A percentile compares a stretch with the other conserved stretches of the same genome.
phyloP scores from a whole-genome alignment of 1,140 invertebrate genomes.

The Drosophila murphyi region DNA sequence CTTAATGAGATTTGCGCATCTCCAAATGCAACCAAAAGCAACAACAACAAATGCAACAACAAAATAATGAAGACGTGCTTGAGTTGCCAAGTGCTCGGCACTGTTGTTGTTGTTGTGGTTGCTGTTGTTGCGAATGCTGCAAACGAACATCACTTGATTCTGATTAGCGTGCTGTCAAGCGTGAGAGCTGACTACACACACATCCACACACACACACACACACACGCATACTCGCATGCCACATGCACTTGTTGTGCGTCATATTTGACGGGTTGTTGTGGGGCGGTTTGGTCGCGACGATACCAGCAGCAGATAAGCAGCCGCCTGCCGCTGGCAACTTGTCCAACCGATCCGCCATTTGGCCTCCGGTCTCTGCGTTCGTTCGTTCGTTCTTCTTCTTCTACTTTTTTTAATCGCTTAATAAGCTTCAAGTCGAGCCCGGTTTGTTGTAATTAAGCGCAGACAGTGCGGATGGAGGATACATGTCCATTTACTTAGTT shows the following conservation, averaged over 20 bases:
- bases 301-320: conserved; percentile 46
- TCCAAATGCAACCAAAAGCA: conserved; percentile 67
- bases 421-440: conserved; percentile 55
- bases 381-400: not conserved
- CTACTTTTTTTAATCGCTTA: conserved; percentile 64
- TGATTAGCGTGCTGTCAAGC: conserved; percentile 83
- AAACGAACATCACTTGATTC: conserved; percentile 81
- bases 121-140: conserved; percentile 16
- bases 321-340: not conserved
- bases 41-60: conserved; percentile 25
- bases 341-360: conserved; percentile 37
- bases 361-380: conserved; percentile 38
- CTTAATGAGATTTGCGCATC: conserved; percentile 83
- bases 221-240: not conserved
- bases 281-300: conserved; percentile 21
- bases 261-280: conserved; percentile 31
- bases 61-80: conserved; percentile 76
- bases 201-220: conserved; percentile 33
- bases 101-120: conserved; percentile 24
- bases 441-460: conserved; percentile 67
- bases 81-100: conserved; percentile 72
- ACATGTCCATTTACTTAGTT: too few relatives aligned
- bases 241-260: conserved; percentile 43
- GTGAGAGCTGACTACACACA: conserved; percentile 60
- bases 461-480: conserved; percentile 26